Evolutionary conservation across 2,888 invertebrate species (phyloP).

Genomic region (Eilema griseolum): DNA sequence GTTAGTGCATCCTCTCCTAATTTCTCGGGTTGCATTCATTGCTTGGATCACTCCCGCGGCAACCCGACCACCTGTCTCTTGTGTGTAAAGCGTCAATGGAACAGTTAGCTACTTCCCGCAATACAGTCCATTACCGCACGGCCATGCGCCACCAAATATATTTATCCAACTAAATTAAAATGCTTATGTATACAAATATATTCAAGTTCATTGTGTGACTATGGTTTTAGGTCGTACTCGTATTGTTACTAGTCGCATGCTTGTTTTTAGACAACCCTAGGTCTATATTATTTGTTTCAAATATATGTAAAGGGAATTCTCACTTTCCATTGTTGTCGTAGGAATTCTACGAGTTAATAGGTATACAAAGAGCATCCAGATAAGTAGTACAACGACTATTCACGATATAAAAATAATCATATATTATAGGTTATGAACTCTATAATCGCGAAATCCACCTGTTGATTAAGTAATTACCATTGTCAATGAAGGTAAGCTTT

Average conservation of each 20-base stretch:
- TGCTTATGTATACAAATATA: not conserved
- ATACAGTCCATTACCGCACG: too few species aligned
- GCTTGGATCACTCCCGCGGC: too few species aligned
- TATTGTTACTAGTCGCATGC: not conserved
- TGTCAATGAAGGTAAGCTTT: not conserved
- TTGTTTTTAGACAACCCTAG: not conserved
- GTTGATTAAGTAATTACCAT: not conserved
- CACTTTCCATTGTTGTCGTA: not conserved
- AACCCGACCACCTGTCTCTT: too few species aligned
- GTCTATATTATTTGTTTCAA: not conserved
- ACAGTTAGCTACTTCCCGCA: too few species aligned
- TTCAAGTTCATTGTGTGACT: not conserved
- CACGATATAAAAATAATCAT: too few species aligned
- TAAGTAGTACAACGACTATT: too few species aligned
- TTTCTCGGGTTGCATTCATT: too few species aligned
- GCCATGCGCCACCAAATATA: too few species aligned
- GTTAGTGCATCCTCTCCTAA: too few species aligned
- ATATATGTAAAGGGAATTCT: not conserved
- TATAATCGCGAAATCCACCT: not conserved
- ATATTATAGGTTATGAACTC: too few species aligned
- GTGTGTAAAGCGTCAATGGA: too few species aligned
- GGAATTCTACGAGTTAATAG: not conserved
- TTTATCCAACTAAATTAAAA: not conserved
- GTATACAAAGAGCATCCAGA: not conserved
- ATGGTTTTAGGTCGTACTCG: not conserved